Base-by-base conservation (phyloP, 2,888 invertebrate genomes). In the Drosophila trichaetosa region DNA sequence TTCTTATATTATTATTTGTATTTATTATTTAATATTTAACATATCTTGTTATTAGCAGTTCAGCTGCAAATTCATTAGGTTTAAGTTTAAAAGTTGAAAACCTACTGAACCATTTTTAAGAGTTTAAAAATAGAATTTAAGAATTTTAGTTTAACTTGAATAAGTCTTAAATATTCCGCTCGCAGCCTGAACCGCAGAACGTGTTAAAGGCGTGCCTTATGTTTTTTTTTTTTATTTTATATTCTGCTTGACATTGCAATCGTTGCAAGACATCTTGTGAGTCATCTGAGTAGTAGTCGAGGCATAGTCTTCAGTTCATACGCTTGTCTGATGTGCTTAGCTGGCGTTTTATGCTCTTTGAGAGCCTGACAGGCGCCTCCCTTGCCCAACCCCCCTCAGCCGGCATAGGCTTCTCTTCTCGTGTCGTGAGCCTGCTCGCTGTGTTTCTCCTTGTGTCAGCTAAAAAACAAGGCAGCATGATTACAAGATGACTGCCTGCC, bases 371-470 rank as follows among this genome's bases (percentile, higher is more conserved):
- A 75, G 71, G 46, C 40, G 59, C 52, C 24, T 16, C 24, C 8
- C 46, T 24, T 4, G 8, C 46, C 2, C n/a, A n/a, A n/a, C 13
- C 7, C 21, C 21, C 21, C 13, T 13, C 4, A 31, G 29, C 18
- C 61, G 65, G 52, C 53, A 46, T 36, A 27, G 48, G 52, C 52
- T 40, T 18, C 63, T 61, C 33, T 33, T 33, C n/a, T 52, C 38
- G 40, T n/a, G 27, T n/a, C 27, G 36, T 54, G 31, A 31, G 59
- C 58, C 71, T 69, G 29, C 52, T 52, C 42, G 69, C 57, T 52
- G 59, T 38, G 52, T 78, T 83, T 76, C 62, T 72, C 40, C 81
- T 69, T 85, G 75, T 85, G 87, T 85, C 87, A 87, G 87, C 85
- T 70, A 62, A 87, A 83, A 74, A 58, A 72, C 63, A 79, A 80